Evolutionary conservation across 1,140 invertebrate genomes (phyloP), one percentile per base, ranked within the genome.

Genomic region (Trigoniulus corallinus): DNA sequence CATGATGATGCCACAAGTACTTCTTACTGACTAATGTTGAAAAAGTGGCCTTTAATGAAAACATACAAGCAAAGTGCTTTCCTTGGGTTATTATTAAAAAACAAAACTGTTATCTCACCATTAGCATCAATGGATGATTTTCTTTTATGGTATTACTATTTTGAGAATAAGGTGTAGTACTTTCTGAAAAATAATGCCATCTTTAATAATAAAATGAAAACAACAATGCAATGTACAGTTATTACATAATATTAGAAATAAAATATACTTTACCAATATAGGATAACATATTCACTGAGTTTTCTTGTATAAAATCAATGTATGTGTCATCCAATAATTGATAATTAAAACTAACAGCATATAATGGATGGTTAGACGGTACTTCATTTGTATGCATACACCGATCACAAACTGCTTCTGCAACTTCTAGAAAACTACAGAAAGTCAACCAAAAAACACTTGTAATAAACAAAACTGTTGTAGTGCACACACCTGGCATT

Each of bases 321-420:
- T 70, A 74, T 1, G 62, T 62, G 57, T 74, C 73, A 56, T 74
- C 73, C 29, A 74, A 54, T 48, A 71, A 71, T 57, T 73, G 69
- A 54, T 71, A 74, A 52, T 73, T 67, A 56, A 70, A 73, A 2
- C 59, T 65, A 22, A 69, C 61, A 18, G 60, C 56, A 52, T 66
- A 69, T 4, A 64, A 56, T 3, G 47, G 47, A 44, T 64, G 59
- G 25, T 71, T 67, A 2, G 62, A 56, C 48, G 61, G 64, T 40
- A 59, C 50, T 18, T 63, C 62, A 51, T 63, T 63, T 24, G 63
- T 64, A 45, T 48, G 53, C 48, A 68, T 64, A 56, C 70, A 74
- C 25, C 57, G 61, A 43, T 70, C 59, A 51, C 74, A 69, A 13
- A 72, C 71, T 48, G 54, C 54, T 56, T 69, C 64, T 22, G 72